Percentiles rank a stretch among this genome's conserved stretches.
Evolutionary conservation across 2,113 vertebrate genomes (phyloP).

Genomic region (Scolopax mira): DNA sequence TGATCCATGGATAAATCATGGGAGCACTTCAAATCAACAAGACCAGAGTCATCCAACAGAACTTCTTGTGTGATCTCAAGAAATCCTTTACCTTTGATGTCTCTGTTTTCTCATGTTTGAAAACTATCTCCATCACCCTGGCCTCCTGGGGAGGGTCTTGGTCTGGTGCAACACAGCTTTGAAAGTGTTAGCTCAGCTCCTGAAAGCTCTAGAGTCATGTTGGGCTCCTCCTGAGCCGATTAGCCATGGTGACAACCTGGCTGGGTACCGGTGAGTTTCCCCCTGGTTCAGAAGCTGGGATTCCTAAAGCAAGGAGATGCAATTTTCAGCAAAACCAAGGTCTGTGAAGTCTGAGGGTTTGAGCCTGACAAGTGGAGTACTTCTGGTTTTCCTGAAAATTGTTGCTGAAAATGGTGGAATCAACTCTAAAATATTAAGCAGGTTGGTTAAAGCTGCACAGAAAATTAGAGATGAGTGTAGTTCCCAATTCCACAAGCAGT

Average conservation of each 20-base stretch:
- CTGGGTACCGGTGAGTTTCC: background rate
- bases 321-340: background rate
- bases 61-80: background rate
- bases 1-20: background rate
- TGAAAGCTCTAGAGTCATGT: background rate
- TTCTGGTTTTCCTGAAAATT: background rate
- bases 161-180: background rate
- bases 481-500: background rate
- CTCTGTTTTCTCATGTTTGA: background rate
- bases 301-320: background rate
- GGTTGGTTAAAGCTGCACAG: background rate
- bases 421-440: background rate
- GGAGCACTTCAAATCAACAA: background rate
- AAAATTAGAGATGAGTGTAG: background rate
- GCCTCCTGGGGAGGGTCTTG: background rate
- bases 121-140: background rate
- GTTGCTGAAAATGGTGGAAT: background rate
- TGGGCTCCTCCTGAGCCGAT: background rate
- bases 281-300: background rate
- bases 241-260: fast-evolving
- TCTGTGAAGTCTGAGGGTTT: background rate
- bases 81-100: background rate
- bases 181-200: background rate
- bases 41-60: background rate
- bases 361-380: background rate